Base-by-base conservation (phyloP, 30 jellyfish, hydroid and myxozoan species). In the Pseudorhiza aurosa region DNA sequence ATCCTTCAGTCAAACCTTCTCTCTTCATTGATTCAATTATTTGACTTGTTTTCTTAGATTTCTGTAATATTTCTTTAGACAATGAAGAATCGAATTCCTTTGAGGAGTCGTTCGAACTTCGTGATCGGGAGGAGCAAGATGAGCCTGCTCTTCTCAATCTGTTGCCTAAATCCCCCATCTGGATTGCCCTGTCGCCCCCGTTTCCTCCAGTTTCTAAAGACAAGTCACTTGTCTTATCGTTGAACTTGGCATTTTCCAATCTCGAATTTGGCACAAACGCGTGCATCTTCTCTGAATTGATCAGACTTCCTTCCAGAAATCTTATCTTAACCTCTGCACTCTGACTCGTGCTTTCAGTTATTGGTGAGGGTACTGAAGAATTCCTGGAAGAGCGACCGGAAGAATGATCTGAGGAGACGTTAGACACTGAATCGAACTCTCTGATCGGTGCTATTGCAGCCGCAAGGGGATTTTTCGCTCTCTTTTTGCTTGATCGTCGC, bases 401-500 rank as follows among this genome's bases (percentile, higher is more conserved):
- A 1, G 83, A 74, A 12, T 53, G 49, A 27, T n/a, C 69, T 19
- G 78, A 62, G n/a, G 87, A 39, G 14, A 26, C 47, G 58, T 24
- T 58, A 2, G 94, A 73, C 12, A 26, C 19, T 2, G 63, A 24
- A 47, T 70, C 91, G 43, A 22, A 28, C 5, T 86, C 91, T 42
- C 45, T 50, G 27, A 82, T 81, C 14, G 70, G 83, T 19, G 83
- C 97, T 19, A 89, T 89, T 72, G 68, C 63, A 12, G 74, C 67
- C 4, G 88, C 22, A 27, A 68, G 75, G 10, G 95, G 43, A 46
- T 67, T 64, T n/a, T 37, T 26, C 45, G 25, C 68, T 43, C 65
- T 65, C 71, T 49, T 86, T 53, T 21, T n/a, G 71, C 87, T 75
- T 31, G 85, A 74, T 31, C 72, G 32, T 37, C 96, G 77, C 25